Evolutionary conservation across 2,888 invertebrate species (phyloP), one percentile per base, ranked within the genome.

Genomic region (Melolontha melolontha): DNA sequence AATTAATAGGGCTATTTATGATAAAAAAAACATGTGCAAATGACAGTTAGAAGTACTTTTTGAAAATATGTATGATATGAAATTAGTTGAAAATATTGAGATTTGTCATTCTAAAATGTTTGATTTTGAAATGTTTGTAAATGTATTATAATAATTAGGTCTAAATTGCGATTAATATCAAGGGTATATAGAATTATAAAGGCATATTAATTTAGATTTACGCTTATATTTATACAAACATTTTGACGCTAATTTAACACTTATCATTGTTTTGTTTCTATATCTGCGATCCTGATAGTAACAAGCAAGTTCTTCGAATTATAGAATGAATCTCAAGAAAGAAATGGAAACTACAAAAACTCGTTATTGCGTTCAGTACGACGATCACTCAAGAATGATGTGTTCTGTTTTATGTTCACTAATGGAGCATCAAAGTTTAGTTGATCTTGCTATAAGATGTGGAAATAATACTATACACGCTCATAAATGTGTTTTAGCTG

Each of bases 381-480:
- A 90, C 80, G 89, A 89, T 79, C 90, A 92, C 82, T 88, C 90
- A 27, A 87, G 88, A 74, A 89, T 90, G 79, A 84, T 91, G 74
- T 87, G 90, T 79, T 88, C 89, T 62, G 87, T 89, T 77, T 88
- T 92, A 78, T 90, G 91, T 71, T 89, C 89, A 77, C 84, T 92
- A 47, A 85, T 92, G 78, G 91, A 91, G 83, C 88, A 89, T 79
- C 91, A 92, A 80, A 89, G 89, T 67, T 85, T 92, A 71, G 92
- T 92, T 47, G 92, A 92, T 80, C 88, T 92, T 81, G 91, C 91
- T 59, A 87, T 92, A 51, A 89, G 90, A 85, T 92, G 92, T 79
- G 91, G 91, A 76, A 90, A 90, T 54, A 90, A 91, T 79, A 90
- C 91, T 75, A 85, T 92, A 75, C 88, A 90, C 79, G 91, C 91